Evolutionary conservation across 92 coral and sea anemone species (phyloP).

Genomic region (Actinostola sp.): DNA sequence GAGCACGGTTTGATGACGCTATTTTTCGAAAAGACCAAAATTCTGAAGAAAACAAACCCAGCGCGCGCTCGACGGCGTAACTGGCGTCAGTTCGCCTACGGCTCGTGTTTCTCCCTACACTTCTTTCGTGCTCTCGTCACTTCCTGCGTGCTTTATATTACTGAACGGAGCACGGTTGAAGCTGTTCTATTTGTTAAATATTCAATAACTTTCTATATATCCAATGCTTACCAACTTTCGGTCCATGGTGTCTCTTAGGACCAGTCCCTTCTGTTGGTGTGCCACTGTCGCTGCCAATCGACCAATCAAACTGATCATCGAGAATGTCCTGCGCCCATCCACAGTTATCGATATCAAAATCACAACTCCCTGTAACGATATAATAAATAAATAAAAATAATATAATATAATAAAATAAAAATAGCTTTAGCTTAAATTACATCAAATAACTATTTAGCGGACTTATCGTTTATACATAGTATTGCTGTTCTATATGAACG

Average conservation of each 20-base stretch:
- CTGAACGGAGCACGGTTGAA: neutral
- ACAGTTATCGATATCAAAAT: constrained; percentile 66
- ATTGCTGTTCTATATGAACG: too few relatives aligned
- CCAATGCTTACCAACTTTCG: constrained; percentile 21
- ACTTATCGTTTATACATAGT: too few relatives aligned
- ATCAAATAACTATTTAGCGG: too few relatives aligned
- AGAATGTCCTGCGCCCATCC: constrained; percentile 64
- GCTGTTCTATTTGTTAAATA: neutral
- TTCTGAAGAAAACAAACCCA: too few relatives aligned
- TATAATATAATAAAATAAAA: neutral
- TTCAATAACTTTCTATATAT: neutral
- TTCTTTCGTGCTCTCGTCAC: too few relatives aligned
- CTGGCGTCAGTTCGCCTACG: too few relatives aligned
- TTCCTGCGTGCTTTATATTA: too few relatives aligned
- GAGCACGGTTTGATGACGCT: too few relatives aligned
- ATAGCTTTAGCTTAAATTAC: too few relatives aligned
- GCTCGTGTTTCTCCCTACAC: too few relatives aligned
- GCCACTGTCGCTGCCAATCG: constrained; percentile 25
- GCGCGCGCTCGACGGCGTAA: too few relatives aligned
- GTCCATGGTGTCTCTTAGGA: constrained; percentile 57
- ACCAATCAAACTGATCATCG: constrained; percentile 68
- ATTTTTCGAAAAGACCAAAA: too few relatives aligned
- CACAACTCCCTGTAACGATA: constrained; percentile 49
- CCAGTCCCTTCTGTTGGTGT: constrained; percentile 70
- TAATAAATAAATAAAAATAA: neutral